Evolutionary conservation across 2,113 vertebrate genomes (phyloP).

Genomic region (Cyanocitta stelleri): DNA sequence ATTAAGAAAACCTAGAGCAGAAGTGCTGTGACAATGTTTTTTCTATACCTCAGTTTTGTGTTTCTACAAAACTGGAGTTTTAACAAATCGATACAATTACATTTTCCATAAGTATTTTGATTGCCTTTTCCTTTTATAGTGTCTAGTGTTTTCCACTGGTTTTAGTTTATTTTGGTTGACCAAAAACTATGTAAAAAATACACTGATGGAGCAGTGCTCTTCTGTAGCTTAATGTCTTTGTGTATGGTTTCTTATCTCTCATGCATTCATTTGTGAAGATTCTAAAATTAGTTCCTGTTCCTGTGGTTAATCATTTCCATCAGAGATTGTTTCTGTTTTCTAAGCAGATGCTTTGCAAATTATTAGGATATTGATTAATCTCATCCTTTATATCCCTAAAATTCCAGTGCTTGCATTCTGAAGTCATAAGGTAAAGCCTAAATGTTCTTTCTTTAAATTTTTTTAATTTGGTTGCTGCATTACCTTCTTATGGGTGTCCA

Average conservation of each 20-base stretch:
- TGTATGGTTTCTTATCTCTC: not conserved
- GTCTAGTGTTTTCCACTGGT: not conserved
- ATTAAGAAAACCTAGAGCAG: not conserved
- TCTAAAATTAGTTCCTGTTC: not conserved
- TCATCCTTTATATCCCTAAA: not conserved
- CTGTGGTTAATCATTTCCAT: not conserved
- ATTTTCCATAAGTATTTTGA: not conserved
- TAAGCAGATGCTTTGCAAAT: not conserved
- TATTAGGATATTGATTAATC: not conserved
- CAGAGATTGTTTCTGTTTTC: not conserved
- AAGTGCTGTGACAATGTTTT: not conserved
- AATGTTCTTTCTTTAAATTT: not conserved
- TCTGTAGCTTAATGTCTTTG: not conserved
- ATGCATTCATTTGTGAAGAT: not conserved
- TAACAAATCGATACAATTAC: not conserved
- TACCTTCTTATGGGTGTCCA: not conserved
- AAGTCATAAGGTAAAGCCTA: not conserved
- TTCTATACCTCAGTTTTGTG: not conserved
- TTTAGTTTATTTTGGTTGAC: not conserved
- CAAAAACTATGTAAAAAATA: not conserved
- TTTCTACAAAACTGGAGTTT: not conserved
- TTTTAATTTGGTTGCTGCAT: not conserved
- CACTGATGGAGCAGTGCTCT: not conserved
- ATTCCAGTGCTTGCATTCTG: not conserved
- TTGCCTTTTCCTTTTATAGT: not conserved